Evolutionary conservation across 2,113 vertebrate species (phyloP).

Genomic region (Noctilio leporinus): DNA sequence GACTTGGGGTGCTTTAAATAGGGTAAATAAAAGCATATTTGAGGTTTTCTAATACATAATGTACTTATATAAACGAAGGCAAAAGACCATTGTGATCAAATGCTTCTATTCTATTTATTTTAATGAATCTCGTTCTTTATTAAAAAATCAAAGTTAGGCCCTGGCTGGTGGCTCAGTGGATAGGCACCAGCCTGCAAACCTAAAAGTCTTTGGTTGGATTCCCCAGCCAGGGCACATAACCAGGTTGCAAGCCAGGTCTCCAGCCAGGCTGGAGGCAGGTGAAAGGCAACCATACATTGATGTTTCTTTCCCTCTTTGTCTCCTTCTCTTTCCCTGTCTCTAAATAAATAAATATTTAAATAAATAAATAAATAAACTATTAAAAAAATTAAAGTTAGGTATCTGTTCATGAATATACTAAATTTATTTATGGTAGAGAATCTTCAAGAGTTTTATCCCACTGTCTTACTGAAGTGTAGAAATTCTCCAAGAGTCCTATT

Average conservation of each 20-base stretch:
- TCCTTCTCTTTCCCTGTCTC: no score
- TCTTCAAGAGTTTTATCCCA: background rate
- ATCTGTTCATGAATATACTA: background rate
- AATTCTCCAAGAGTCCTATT: background rate
- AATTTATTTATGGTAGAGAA: background rate
- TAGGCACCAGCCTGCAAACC: no score
- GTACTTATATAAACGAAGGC: background rate
- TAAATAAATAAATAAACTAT: no score
- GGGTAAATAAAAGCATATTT: background rate
- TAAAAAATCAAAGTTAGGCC: no score
- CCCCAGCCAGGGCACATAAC: no score
- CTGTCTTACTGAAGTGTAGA: background rate
- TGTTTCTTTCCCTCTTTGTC: no score
- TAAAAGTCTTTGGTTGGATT: no score
- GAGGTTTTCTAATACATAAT: background rate
- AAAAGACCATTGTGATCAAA: background rate
- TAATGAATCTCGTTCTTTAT: background rate
- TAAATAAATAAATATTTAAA: no score
- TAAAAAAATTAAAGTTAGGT: background rate
- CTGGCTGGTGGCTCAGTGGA: no score
- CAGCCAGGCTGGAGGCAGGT: no score
- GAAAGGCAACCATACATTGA: no score
- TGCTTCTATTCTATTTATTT: background rate
- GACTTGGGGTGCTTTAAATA: background rate
- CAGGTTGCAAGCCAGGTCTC: no score